Percentiles rank a stretch among this genome's conserved stretches.
Conservation (phyloP, 2,797 vertebrate species). For the Channa striata region DNA sequence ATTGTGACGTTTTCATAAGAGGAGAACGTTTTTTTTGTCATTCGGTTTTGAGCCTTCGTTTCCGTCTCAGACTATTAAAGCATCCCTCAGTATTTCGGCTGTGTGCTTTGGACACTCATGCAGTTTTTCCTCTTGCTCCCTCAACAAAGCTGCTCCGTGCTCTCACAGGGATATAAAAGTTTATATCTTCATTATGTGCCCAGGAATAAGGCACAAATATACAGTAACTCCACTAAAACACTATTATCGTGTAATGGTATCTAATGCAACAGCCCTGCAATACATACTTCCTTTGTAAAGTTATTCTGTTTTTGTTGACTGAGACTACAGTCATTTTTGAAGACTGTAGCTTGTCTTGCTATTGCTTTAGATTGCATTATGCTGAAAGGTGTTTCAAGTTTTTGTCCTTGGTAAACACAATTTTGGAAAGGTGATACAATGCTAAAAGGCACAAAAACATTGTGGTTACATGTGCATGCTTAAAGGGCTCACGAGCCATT, state of each 20-base stretch:
- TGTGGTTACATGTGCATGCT: background rate
- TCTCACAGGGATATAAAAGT: background rate
- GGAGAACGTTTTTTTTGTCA: too few relatives aligned
- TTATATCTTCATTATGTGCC: background rate
- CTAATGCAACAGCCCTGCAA: background rate
- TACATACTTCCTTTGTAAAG: background rate
- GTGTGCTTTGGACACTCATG: background rate
- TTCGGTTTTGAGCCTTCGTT: background rate
- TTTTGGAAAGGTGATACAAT: background rate
- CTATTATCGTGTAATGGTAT: background rate
- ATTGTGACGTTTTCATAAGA: too few relatives aligned
- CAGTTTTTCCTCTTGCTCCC: background rate
- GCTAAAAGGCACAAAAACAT: background rate
- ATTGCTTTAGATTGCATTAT: conserved; percentile 1
- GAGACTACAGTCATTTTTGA: background rate
- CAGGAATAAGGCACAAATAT: background rate
- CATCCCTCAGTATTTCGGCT: background rate
- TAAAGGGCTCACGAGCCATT: background rate
- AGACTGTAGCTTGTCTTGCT: background rate
- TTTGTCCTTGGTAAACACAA: background rate
- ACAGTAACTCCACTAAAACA: background rate
- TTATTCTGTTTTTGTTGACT: background rate
- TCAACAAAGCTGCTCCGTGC: background rate
- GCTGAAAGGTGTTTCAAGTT: background rate
- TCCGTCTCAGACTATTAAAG: background rate